Base-by-base conservation (phyloP, 2,888 invertebrate species). In the Synergus laeviventris region DNA sequence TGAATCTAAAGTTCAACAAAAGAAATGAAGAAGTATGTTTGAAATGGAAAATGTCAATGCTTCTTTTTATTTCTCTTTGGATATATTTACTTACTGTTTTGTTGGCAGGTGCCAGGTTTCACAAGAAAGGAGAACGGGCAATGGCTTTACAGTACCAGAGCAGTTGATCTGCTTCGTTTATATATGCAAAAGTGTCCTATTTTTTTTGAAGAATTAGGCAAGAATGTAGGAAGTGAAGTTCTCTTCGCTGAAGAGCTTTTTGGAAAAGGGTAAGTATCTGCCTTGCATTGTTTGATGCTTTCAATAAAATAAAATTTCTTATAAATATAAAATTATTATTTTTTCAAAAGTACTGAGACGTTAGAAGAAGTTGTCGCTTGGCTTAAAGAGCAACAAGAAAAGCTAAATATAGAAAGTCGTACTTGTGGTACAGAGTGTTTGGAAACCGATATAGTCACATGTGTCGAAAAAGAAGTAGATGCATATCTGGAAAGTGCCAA, bases 1-100 rank as follows among this genome's bases (percentile, higher is more conserved):
- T 99, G 64, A 97, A 98, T 89, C 92, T 99, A 31, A 99, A 99
- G 91, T 96, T 96, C 87, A 97, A 95, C 81, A 97, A 97, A 88
- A 94, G 91, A 24, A 94, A 93, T 84, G 92, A 93, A 86, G 94
- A 96, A 93, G 95, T 95, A 81, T 85, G 86, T 38, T 66, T 45
- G 9, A n/a, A 49, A 21, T 24, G 45, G 21, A 42, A n/a, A 49
- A 49, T 64, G 21, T 21, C 62, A 70, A 24, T 31, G n/a, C 12
- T n/a, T 62, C 38, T 21, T 75, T 64, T 36, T 24, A 49, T 74
- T 64, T 9, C 9, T 45, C 3, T 38, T 54, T 56, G 42, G n/a
- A 56, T 77, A 45, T 39, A 62, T 62, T 73, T 21, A 59, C 39
- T 42, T 61, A 31, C 75, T 42, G 12, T 66, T 11, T 21, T 12